Evolutionary conservation across 1,140 invertebrate species (phyloP).

Genomic region (Drosophila athabasca): DNA sequence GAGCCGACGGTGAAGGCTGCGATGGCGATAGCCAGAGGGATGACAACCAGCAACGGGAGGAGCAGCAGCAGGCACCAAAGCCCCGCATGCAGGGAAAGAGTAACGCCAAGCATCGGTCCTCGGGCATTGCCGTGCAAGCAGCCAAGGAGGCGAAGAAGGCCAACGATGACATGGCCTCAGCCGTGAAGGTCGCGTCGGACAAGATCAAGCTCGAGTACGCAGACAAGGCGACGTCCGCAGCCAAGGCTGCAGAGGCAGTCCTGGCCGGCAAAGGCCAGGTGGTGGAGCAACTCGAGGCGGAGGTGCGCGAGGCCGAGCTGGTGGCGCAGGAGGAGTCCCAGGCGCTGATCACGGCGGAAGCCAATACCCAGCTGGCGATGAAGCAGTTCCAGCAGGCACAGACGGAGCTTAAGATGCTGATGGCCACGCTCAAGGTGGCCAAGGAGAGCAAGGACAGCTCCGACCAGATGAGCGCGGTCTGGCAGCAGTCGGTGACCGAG

Average conservation of each 20-base stretch:
- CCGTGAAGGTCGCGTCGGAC: constrained; percentile 50
- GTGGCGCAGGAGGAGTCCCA: constrained; percentile 57
- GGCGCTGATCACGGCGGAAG: constrained; percentile 34
- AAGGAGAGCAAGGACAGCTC: constrained; percentile 29
- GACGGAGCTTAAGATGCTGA: constrained; percentile 34
- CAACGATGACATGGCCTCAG: constrained; percentile 62
- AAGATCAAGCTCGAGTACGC: constrained; percentile 63
- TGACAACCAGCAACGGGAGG: not conserved
- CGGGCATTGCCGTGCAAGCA: constrained; percentile 53
- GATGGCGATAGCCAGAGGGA: too few relatives aligned
- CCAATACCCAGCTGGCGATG: constrained; percentile 36
- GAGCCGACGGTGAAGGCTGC: too few relatives aligned
- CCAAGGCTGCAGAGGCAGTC: constrained; percentile 62
- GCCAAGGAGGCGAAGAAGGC: constrained; percentile 62
- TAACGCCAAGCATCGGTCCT: constrained; percentile 29
- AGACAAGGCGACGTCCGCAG: constrained; percentile 54
- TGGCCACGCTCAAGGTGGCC: constrained; percentile 13
- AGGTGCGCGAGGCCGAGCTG: constrained; percentile 53
- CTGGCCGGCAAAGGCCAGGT: constrained; percentile 46
- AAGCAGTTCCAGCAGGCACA: constrained; percentile 33
- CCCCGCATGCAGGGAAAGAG: not conserved
- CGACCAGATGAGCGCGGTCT: constrained; percentile 42
- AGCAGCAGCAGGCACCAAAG: too few relatives aligned
- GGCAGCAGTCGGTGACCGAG: constrained; percentile 45
- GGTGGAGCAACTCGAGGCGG: constrained; percentile 60